These are phyloP conservation scores for Mesocentrotus franciscanus DNA, from an alignment of 53 echinoderm and acorn worm genomes.

Conservation along the genomic window DNA sequence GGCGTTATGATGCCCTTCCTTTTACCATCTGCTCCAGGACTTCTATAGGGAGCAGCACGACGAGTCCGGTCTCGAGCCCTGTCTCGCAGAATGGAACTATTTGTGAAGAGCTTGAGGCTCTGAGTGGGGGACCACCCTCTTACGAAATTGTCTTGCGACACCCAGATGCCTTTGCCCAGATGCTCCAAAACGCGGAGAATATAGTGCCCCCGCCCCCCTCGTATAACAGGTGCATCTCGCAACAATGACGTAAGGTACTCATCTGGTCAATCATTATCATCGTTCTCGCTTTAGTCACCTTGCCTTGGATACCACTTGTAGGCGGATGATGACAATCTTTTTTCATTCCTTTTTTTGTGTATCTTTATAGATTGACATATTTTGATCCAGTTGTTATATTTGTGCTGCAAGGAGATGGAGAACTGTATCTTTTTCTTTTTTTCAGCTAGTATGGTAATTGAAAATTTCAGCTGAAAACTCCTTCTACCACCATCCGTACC, in stretches of 20 bases:
- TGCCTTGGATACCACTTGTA: constrained; percentile 61
- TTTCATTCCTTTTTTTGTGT: constrained; percentile 10
- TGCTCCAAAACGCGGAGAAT: constrained; percentile 50
- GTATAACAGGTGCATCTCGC: constrained; percentile 61
- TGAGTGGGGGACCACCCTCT: constrained; percentile 63
- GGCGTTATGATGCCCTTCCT: constrained; percentile 59
- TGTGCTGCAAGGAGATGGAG: not conserved
- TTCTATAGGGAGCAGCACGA: constrained; percentile 61
- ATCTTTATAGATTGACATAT: not conserved
- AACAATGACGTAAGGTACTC: constrained; percentile 65
- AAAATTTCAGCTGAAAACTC: not conserved
- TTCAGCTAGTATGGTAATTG: not conserved
- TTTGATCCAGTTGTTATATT: not conserved
- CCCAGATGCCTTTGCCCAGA: constrained; percentile 68
- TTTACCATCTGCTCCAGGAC: constrained; percentile 67
- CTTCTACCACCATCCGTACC: not conserved
- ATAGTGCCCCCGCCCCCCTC: constrained; percentile 57
- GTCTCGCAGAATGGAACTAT: constrained; percentile 66
- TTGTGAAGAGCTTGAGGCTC: constrained; percentile 63
- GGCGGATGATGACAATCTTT: constrained; percentile 31
- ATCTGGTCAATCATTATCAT: constrained; percentile 64
- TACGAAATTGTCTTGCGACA: constrained; percentile 68
- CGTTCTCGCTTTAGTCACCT: constrained; percentile 45
- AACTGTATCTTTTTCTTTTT: not conserved
- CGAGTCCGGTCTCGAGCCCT: constrained; percentile 56